Conservation (phyloP, 2,888 invertebrate genomes). For the Malacosoma neustria region DNA sequence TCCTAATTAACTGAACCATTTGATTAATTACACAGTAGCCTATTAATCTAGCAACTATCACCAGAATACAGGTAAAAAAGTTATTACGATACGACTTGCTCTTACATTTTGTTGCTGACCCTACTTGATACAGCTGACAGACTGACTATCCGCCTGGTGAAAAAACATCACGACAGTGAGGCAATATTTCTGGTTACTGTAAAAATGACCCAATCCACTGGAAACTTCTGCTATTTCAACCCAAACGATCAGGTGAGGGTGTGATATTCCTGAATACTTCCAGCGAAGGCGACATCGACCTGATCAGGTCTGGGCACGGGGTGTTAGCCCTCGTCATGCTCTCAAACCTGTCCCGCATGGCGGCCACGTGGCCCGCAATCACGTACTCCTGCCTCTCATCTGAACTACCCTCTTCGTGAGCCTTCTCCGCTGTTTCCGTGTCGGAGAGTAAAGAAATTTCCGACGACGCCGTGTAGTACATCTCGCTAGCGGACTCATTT, state of each 20-base stretch:
- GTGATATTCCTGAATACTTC: constrained; percentile 45
- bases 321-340: constrained; percentile 63
- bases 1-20: no score
- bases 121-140: no score
- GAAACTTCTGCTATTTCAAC: no score
- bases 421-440: constrained; percentile 30
- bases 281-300: constrained; percentile 40
- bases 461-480: constrained; percentile 62
- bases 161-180: no score
- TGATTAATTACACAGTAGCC: no score
- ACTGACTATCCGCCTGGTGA: no score
- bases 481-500: constrained; percentile 44
- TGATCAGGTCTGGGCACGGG: constrained; percentile 45
- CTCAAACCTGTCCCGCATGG: constrained; percentile 67
- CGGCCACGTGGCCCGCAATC: constrained; percentile 66
- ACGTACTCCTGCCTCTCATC: constrained; percentile 41
- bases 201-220: no score
- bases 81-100: no score
- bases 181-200: no score
- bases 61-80: no score
- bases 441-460: constrained; percentile 55
- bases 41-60: no score
- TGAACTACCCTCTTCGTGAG: constrained; percentile 16
- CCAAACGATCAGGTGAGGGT: constrained; percentile 49
- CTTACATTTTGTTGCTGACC: no score